Conservation (phyloP, 2,113 vertebrate species). For the Gopherus evgoodei region DNA sequence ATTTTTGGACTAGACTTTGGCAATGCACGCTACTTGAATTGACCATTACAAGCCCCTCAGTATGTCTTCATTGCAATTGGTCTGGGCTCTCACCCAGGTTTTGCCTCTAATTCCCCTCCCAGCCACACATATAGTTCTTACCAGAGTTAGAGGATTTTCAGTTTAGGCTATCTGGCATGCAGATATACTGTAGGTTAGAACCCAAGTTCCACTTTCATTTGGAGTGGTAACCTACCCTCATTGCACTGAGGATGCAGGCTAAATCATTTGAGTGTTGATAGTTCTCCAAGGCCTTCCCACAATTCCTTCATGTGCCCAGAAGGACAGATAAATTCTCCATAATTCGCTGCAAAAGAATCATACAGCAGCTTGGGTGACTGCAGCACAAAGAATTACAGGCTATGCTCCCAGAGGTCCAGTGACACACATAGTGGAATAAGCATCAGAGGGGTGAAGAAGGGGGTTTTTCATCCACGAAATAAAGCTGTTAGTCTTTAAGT, state of each 20-base stretch:
- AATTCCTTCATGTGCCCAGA: background rate
- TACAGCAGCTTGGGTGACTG: background rate
- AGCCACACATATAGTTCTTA: background rate
- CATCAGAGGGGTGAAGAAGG: too few species aligned
- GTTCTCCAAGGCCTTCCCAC: background rate
- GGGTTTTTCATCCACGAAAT: too few species aligned
- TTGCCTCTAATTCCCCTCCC: background rate
- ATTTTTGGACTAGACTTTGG: background rate
- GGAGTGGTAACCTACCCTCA: background rate
- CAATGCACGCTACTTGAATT: background rate
- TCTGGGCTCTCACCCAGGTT: background rate
- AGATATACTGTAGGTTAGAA: background rate
- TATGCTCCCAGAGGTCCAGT: background rate
- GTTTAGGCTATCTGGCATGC: background rate
- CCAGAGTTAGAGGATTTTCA: background rate
- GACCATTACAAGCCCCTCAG: background rate
- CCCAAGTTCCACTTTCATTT: background rate
- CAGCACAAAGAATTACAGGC: background rate
- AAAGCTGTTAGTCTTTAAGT: too few species aligned
- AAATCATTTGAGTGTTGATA: background rate
- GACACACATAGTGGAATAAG: background rate
- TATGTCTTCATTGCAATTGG: background rate
- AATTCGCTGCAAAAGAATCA: background rate
- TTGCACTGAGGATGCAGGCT: background rate
- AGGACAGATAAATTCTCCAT: background rate